A percentile compares a stretch with the other conserved stretches of the same genome.
These are phyloP conservation scores for Hydropsyche betteni DNA, from an alignment of 2,888 invertebrate species.

Conservation along the genomic window DNA sequence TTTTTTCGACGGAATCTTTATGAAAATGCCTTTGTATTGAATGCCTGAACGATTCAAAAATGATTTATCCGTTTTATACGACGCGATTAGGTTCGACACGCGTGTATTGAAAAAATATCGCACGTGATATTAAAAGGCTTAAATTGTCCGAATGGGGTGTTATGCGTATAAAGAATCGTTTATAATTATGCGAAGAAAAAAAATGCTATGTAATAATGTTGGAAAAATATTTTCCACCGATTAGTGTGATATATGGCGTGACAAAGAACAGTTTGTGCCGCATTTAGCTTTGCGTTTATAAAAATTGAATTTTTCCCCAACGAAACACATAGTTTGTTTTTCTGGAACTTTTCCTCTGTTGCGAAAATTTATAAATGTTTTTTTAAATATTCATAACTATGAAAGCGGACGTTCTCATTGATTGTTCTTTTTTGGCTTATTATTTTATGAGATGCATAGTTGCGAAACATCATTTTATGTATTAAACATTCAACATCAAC, in stretches of 20 bases:
- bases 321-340: slow-evolving; percentile 26
- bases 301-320: slow-evolving; percentile 32
- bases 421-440: background rate
- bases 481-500: too few species aligned
- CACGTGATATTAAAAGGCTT: too few species aligned
- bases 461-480: background rate
- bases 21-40: too few species aligned
- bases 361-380: background rate
- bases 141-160: too few species aligned
- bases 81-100: too few species aligned
- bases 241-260: slow-evolving; percentile 29
- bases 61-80: too few species aligned
- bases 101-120: too few species aligned
- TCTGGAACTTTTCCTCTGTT: slow-evolving; percentile 14
- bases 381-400: background rate
- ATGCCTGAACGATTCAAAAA: too few species aligned
- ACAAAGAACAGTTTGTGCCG: slow-evolving; percentile 29
- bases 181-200: slow-evolving; percentile 15
- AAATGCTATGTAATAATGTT: slow-evolving; percentile 14
- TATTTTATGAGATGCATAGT: background rate
- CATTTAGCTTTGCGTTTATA: slow-evolving; percentile 31
- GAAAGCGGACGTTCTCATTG: background rate
- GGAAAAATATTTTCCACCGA: slow-evolving; percentile 17
- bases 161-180: background rate
- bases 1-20: too few species aligned